These are phyloP conservation scores for Eupithecia dodoneata DNA, from an alignment of 2,888 invertebrate genomes.

Conservation along the genomic window DNA sequence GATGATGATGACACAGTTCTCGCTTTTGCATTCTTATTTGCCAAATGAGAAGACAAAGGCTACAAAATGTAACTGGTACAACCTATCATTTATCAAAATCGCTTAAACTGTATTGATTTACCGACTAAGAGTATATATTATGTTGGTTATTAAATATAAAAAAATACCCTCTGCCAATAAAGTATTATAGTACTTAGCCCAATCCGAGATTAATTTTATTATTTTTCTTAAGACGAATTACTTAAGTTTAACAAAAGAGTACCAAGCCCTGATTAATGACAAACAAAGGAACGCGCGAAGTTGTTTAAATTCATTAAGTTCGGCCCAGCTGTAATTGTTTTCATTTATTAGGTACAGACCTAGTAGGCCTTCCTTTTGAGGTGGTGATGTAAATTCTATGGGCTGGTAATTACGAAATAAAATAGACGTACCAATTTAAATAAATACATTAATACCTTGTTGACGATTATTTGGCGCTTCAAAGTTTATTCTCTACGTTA, in stretches of 20 bases:
- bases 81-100: not conserved
- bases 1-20: no score
- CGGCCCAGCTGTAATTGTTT: constrained; percentile 13
- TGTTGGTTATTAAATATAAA: no score
- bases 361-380: not conserved
- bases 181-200: not conserved
- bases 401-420: not conserved
- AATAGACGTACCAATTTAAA: not conserved
- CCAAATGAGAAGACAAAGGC: no score
- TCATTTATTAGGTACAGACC: constrained; percentile 8
- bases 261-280: constrained; percentile 11
- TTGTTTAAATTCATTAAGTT: constrained; percentile 14
- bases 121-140: no score
- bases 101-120: not conserved
- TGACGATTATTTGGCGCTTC: not conserved
- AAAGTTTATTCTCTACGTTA: not conserved
- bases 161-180: no score
- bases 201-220: not conserved
- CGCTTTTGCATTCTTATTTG: no score
- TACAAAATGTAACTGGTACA: no score
- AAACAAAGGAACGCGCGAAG: constrained; percentile 13
- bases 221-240: not conserved
- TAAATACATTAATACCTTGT: not conserved
- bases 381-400: not conserved
- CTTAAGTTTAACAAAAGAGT: constrained; percentile 9